A percentile compares a stretch with the other conserved stretches of the same genome.
These are phyloP conservation scores for Holothuria scabra DNA, from an alignment of 53 echinoderm and acorn worm genomes.

Conservation along the genomic window DNA sequence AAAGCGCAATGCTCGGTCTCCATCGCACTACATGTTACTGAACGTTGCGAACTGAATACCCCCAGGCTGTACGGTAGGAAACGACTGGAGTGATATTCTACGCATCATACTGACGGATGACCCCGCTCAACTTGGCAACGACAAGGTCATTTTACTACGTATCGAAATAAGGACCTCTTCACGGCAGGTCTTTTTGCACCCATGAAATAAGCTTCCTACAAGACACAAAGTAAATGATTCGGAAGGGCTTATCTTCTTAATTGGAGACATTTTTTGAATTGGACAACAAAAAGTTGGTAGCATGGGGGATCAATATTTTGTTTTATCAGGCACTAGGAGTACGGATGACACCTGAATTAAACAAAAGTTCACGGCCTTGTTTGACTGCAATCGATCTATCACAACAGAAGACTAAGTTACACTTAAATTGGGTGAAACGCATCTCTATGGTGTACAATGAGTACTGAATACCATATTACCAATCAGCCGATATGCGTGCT, in stretches of 20 bases:
- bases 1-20: not conserved
- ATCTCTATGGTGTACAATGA: too few species aligned
- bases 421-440: too few species aligned
- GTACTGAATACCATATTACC: too few species aligned
- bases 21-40: not conserved
- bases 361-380: slow-evolving; percentile 36
- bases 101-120: not conserved
- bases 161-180: slow-evolving; percentile 38
- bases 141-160: not conserved
- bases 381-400: too few species aligned
- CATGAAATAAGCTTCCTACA: not conserved
- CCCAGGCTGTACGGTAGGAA: slow-evolving; percentile 14
- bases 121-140: slow-evolving; percentile 29
- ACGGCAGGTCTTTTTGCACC: not conserved
- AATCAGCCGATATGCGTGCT: too few species aligned
- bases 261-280: slow-evolving; percentile 21
- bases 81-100: slow-evolving; percentile 24
- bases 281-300: not conserved
- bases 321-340: not conserved
- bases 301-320: not conserved
- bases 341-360: slow-evolving; percentile 39
- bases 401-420: too few species aligned
- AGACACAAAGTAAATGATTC: slow-evolving; percentile 35
- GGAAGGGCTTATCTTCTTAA: slow-evolving; percentile 42
- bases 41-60: not conserved